Evolutionary conservation across 2,113 vertebrate genomes (phyloP).

Genomic region (Strix aluco): DNA sequence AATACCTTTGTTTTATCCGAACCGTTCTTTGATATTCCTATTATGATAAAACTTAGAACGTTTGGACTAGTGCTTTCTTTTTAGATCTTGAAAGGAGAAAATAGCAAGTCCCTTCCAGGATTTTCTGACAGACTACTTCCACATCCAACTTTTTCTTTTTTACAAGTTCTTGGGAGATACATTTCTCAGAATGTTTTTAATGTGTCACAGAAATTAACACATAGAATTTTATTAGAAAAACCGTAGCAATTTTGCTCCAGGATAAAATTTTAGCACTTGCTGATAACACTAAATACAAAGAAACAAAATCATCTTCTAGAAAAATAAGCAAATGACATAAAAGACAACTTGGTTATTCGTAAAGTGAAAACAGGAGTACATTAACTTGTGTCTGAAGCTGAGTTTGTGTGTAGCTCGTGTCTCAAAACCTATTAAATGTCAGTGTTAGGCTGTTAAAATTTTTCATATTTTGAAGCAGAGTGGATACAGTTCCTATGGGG

Average conservation of each 20-base stretch:
- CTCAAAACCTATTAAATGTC: neutral
- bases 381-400: neutral
- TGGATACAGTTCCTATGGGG: neutral
- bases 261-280: neutral
- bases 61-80: neutral
- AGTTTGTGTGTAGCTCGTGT: accelerated
- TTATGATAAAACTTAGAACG: neutral
- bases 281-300: neutral
- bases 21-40: neutral
- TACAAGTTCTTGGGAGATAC: neutral
- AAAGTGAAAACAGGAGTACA: neutral
- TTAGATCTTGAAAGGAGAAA: neutral
- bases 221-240: neutral
- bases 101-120: neutral
- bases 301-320: neutral
- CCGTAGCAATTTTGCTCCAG: neutral
- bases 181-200: neutral
- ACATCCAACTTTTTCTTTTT: neutral
- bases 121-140: neutral
- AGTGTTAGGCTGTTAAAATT: neutral
- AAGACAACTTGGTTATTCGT: neutral
- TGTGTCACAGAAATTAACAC: neutral
- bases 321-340: neutral
- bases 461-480: neutral
- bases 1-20: neutral